Evolutionary conservation across 2,113 vertebrate genomes (phyloP), one percentile per base, ranked within the genome.

Genomic region (Equus quagga): DNA sequence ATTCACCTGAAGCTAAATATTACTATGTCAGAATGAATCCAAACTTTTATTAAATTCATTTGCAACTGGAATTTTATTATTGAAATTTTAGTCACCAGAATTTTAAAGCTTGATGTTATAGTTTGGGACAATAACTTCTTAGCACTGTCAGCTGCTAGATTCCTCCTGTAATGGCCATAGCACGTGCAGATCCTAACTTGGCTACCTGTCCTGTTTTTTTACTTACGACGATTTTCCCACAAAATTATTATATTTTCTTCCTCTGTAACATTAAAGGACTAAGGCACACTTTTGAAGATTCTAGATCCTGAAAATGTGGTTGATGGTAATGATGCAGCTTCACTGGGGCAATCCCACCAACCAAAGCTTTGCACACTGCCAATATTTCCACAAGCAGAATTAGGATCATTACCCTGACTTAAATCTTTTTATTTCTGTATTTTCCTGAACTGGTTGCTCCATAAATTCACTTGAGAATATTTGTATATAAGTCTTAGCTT

Each of bases 401-500:
- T 69, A 80, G 75, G 67, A 90, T 26, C 10, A 7, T 15, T 23
- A 51, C 11, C 8, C 36, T 7, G 4, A 69, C 4, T 41, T 65
- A 33, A 4, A 49, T n/a, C n/a, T 64, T 62, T 93, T 93, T 41
- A 60, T n/a, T 54, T 64, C 36, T 87, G 5, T 69, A 70, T 91
- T 69, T 70, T 1, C 75, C 44, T 89, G 36, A 2, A 33, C 26
- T 85, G 19, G 23, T 78, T 89, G 33, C 36, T 85, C 49, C 28
- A 76, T 70, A 86, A 90, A 94, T 82, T 70, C 10, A 87, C 78
- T 84, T 79, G 36, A 72, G 10, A 64, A 91, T 75, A 86, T 62
- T 24, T 86, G 17, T 83, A 51, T 88, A 0, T 56, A 90, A 89
- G 19, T 36, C 24, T 95, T 72, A 41, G 17, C 65, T 73, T 78